These are phyloP conservation scores for Petrolisthes manimaculis DNA, from an alignment of 2,888 invertebrate species.

Conservation along the genomic window DNA sequence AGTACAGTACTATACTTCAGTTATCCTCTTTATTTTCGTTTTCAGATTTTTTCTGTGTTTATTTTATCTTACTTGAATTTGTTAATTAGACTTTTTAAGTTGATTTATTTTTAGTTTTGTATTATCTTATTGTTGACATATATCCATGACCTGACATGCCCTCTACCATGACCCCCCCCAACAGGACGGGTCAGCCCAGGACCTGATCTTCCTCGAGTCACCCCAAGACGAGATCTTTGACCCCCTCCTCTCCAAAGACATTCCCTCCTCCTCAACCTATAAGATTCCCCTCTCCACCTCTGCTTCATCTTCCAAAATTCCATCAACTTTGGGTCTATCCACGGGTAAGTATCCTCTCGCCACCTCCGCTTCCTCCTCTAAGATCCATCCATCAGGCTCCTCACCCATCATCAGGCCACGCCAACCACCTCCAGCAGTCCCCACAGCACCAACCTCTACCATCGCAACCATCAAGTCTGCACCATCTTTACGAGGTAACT, in stretches of 20 bases:
- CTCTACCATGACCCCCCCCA: neutral
- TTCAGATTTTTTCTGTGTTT: no score
- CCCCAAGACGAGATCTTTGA: conserved; percentile 65
- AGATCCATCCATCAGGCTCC: neutral
- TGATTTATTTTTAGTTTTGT: neutral
- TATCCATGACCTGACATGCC: conserved; percentile 12
- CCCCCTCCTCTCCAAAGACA: conserved; percentile 57
- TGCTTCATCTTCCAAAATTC: neutral
- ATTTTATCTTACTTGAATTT: neutral
- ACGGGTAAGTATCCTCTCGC: neutral
- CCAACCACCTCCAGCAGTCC: neutral
- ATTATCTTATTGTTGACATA: conserved; percentile 12
- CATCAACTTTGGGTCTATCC: neutral
- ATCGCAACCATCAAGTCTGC: neutral
- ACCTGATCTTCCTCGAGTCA: conserved; percentile 61
- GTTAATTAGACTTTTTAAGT: neutral
- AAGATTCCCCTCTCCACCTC: neutral
- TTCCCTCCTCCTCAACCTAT: conserved; percentile 22
- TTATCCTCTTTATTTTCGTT: neutral
- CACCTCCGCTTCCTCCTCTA: neutral
- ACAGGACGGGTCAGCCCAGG: conserved; percentile 48
- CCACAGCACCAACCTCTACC: neutral
- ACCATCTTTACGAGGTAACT: neutral
- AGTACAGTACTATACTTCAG: neutral
- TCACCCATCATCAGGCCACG: neutral